Percentiles rank a stretch among this genome's conserved stretches.
phyloP scores from a whole-genome alignment of 2,797 vertebrate genomes.

The Bothrops alternatus region DNA sequence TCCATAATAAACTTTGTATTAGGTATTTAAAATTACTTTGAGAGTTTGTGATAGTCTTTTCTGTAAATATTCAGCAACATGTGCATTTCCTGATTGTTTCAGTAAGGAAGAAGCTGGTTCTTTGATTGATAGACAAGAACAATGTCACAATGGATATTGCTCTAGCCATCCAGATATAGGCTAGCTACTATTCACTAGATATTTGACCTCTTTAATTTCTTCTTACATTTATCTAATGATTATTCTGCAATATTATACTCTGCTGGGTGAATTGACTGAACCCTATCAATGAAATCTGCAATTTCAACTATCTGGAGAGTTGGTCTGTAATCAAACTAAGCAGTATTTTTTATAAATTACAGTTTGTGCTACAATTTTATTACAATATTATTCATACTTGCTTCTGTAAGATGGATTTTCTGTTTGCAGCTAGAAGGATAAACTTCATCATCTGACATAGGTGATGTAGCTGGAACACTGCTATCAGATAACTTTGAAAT shows the following conservation, averaged over 20 bases:
- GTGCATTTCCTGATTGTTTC: neutral
- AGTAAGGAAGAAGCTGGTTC: neutral
- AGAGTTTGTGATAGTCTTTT: neutral
- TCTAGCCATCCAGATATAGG: neutral
- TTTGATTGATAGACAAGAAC: neutral
- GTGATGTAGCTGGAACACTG: neutral
- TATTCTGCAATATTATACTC: neutral
- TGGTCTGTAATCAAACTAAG: neutral
- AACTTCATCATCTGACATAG: neutral
- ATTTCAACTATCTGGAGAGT: neutral
- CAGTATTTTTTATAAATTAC: neutral
- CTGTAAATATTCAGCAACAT: neutral
- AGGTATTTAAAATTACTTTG: neutral
- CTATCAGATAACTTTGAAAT: neutral
- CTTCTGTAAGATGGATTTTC: neutral
- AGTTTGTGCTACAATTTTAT: neutral
- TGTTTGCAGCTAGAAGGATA: neutral
- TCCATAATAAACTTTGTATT: neutral
- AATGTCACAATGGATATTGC: neutral
- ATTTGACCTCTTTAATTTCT: neutral
- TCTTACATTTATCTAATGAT: neutral
- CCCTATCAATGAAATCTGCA: neutral
- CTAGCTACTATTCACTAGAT: neutral
- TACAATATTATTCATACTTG: neutral
- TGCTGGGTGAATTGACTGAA: neutral